These are phyloP conservation scores for Glomeris marginata DNA, from an alignment of 2,888 invertebrate species.

Conservation along the genomic window DNA sequence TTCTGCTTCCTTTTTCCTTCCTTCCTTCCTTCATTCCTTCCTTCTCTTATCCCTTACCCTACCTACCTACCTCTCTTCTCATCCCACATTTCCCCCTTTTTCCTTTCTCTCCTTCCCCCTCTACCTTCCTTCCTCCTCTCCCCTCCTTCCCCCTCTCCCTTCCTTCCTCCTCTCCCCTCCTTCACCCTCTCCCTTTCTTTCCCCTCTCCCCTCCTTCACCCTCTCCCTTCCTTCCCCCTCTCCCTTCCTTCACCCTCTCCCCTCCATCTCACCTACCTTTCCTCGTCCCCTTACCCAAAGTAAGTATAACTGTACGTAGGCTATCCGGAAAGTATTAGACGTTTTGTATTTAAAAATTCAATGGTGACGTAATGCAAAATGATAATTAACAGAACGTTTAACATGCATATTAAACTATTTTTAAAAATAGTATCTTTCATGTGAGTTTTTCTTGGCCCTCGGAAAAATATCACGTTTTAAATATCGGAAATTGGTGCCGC, in stretches of 20 bases:
- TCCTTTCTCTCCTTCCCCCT: constrained; percentile 16
- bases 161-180: constrained; percentile 5
- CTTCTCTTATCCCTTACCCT: not conserved
- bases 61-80: constrained; percentile 15
- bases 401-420: too few species aligned
- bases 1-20: constrained; percentile 2
- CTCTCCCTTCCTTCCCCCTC: constrained; percentile 1
- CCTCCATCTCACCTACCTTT: not conserved
- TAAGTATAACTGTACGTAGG: too few species aligned
- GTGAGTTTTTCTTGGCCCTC: too few species aligned
- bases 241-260: constrained; percentile 3
- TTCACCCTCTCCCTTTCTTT: constrained; percentile 1
- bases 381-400: too few species aligned
- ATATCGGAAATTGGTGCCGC: too few species aligned
- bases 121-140: constrained; percentile 23
- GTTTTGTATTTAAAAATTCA: constrained; percentile 6
- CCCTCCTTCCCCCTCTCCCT: constrained; percentile 16
- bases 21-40: constrained; percentile 3
- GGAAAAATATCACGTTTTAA: too few species aligned
- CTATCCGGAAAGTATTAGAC: too few species aligned
- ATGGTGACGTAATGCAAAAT: too few species aligned
- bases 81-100: constrained; percentile 20
- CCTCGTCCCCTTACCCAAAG: not conserved
- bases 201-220: constrained; percentile 1
- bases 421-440: too few species aligned